A percentile compares a stretch with the other conserved stretches of the same genome.
Evolutionary conservation across 2,797 vertebrate genomes (phyloP).

Genomic region (Etheostoma nigrum): DNA sequence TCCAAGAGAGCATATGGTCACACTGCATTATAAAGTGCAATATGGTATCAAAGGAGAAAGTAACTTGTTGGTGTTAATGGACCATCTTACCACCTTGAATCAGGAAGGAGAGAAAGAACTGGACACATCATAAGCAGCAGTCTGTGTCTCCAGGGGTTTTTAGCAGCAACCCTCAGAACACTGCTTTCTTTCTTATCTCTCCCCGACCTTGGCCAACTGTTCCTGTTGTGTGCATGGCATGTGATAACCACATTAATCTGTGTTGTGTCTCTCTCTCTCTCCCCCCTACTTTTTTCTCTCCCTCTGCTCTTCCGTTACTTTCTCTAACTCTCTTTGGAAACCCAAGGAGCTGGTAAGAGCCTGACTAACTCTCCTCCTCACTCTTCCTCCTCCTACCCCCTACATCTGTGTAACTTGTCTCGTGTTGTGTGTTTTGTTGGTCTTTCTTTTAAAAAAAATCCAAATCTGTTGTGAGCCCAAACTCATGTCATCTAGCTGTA

Average conservation of each 20-base stretch:
- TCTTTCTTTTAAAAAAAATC: constrained; percentile 30
- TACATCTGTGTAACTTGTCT: constrained; percentile 49
- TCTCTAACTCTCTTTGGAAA: constrained; percentile 93
- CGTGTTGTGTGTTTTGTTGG: constrained; percentile 44
- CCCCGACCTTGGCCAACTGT: constrained; percentile 72
- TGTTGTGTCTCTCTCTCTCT: constrained; percentile 77
- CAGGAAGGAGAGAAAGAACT: constrained; percentile 66
- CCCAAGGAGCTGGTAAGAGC: constrained; percentile 99
- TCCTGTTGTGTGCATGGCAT: constrained; percentile 87
- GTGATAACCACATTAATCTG: constrained; percentile 91
- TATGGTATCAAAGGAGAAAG: constrained; percentile 33
- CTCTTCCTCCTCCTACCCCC: constrained; percentile 36
- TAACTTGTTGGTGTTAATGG: constrained; percentile 37
- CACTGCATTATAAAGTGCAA: constrained; percentile 31
- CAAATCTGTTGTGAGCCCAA: constrained; percentile 26
- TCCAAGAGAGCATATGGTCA: constrained; percentile 8
- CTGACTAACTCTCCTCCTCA: constrained; percentile 75
- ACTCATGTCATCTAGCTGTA: constrained; percentile 48
- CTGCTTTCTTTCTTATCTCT: constrained; percentile 81
- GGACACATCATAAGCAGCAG: constrained; percentile 42
- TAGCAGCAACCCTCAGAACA: constrained; percentile 70
- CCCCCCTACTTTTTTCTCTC: constrained; percentile 77
- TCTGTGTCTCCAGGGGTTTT: constrained; percentile 65
- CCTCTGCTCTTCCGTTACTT: constrained; percentile 79
- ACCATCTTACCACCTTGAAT: constrained; percentile 44